These are phyloP conservation scores for Scaptomyza flava DNA, from an alignment of 2,888 invertebrate genomes.

Conservation along the genomic window DNA sequence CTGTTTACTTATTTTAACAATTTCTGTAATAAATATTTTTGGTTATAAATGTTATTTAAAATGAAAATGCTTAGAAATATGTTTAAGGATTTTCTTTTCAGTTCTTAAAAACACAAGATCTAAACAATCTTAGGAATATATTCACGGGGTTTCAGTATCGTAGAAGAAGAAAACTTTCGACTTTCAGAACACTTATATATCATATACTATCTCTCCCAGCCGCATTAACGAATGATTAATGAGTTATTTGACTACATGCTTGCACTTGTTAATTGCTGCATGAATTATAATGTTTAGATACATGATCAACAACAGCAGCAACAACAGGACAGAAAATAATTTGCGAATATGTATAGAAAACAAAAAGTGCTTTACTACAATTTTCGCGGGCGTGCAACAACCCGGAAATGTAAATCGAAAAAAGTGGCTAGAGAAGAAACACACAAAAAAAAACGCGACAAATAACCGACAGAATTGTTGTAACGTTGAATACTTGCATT, in stretches of 20 bases:
- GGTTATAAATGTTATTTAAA: no score
- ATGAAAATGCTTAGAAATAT: no score
- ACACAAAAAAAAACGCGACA: conserved; percentile 42
- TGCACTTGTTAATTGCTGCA: conserved; percentile 38
- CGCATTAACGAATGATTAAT: conserved; percentile 8
- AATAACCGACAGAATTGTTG: conserved; percentile 52
- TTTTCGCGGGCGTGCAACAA: conserved; percentile 44
- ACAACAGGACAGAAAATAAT: conserved; percentile 12
- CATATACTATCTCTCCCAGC: background rate
- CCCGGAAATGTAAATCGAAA: conserved; percentile 68
- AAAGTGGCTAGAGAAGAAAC: conserved; percentile 17
- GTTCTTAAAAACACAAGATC: no score
- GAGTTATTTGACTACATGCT: conserved; percentile 13
- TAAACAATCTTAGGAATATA: no score
- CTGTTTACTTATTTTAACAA: background rate
- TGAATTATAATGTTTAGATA: conserved; percentile 48
- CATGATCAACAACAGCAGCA: conserved; percentile 10
- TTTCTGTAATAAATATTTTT: no score
- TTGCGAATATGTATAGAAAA: conserved; percentile 20
- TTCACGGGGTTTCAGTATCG: no score
- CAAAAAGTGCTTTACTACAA: conserved; percentile 12
- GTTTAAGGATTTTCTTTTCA: no score
- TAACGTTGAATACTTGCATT: conserved; percentile 55
- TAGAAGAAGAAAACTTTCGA: background rate
- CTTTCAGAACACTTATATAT: background rate